Evolutionary conservation across 2,113 vertebrate species (phyloP), one percentile per base, ranked within the genome.

Genomic region (Hypanus sabinus): DNA sequence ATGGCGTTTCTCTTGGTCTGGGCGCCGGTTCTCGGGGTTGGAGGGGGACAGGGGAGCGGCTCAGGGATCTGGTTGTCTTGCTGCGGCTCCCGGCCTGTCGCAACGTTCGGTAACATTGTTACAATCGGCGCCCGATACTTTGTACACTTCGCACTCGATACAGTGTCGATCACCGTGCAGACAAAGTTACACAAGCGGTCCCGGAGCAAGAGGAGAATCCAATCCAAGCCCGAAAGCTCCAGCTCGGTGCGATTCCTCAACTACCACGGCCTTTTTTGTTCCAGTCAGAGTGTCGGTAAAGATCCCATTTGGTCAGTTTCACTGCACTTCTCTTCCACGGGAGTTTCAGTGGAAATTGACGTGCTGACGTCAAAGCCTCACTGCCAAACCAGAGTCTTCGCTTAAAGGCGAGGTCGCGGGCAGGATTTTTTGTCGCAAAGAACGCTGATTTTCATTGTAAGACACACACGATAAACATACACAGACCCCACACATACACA

Each of bases 1-100:
- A 99, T 99, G 95, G 98, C 98, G 95, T 98, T 98, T 95, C 97
- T 99, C 96, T 97, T 98, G 94, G 98, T 98, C 96, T 97, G 97
- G 94, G 98, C 96, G 94, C 95, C 95, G 91, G 97, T 96, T 96
- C 97, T 98, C 77, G 95, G 95, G 22, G 27, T 55, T 24, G 94
- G 94, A 5, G 91, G 94, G 87, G 94, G 93, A 96, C 96, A 94
- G 20, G 96, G 97, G 92, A 96, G 95, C 5, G 96, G 96, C 27
- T 95, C 96, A 2, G 94, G 83, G 83, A n/a, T 30, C 55, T 60
- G 55, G 55, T n/a, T 30, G 11, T 55, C 83, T 87, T 62, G 55
- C 30, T 87, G 83, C 83, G 55, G 83, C 12, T 87, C 85, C 30
- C 85, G 5, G 85, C 60, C 85, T 20, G 85, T 90, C 60, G 60